Conservation (phyloP, 2,797 vertebrate genomes). For the Poliocrania exsul region DNA sequence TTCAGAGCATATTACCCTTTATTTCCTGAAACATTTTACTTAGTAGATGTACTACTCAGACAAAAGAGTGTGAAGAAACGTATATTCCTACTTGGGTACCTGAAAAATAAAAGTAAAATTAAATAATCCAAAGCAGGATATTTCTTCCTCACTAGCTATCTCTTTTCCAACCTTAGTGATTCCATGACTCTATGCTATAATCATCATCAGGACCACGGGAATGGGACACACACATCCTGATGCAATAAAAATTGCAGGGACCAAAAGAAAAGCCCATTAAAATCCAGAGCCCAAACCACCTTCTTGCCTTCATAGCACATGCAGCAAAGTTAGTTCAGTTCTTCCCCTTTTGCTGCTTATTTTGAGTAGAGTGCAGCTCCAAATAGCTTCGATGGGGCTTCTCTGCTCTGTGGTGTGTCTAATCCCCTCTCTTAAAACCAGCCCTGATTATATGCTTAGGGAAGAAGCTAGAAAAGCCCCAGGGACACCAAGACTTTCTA, state of each 20-base stretch:
- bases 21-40: not conserved
- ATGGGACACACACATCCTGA: not conserved
- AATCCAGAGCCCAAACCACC: not conserved
- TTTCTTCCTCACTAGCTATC: not conserved
- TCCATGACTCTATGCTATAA: not conserved
- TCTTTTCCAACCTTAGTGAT: not conserved
- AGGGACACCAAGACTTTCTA: not conserved
- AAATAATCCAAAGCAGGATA: not conserved
- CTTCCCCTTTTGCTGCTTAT: not conserved
- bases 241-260: not conserved
- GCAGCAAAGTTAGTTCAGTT: not conserved
- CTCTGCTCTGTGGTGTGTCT: not conserved
- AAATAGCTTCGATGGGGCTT: not conserved
- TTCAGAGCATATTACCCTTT: not conserved
- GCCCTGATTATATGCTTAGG: not conserved
- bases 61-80: not conserved
- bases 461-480: not conserved
- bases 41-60: not conserved
- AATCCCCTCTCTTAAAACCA: not conserved
- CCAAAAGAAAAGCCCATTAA: not conserved
- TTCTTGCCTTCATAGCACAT: not conserved
- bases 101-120: not conserved
- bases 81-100: not conserved
- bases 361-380: not conserved
- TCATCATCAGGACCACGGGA: fast-evolving